Conservation (phyloP, 2,113 vertebrate genomes). For the Prionailurus viverrinus region DNA sequence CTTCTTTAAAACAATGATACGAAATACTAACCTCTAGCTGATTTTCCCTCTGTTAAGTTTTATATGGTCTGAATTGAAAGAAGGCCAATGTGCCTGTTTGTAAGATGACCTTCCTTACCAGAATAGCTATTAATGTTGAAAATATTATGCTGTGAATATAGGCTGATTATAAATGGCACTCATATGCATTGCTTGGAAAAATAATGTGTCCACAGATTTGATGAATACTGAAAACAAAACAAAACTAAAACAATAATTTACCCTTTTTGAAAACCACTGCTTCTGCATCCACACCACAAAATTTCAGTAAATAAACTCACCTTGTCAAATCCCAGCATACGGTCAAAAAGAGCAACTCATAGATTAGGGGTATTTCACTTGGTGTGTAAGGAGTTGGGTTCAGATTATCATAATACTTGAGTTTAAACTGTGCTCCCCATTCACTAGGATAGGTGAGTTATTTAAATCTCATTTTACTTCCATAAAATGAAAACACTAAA, state of each 20-base stretch:
- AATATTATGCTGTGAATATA: neutral
- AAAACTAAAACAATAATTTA: neutral
- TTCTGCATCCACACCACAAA: neutral
- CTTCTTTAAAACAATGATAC: neutral
- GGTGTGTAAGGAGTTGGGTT: neutral
- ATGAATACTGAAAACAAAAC: neutral
- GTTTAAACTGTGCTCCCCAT: neutral
- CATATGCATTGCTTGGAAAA: neutral
- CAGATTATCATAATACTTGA: neutral
- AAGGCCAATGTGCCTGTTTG: neutral
- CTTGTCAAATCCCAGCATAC: neutral
- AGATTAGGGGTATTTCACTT: neutral
- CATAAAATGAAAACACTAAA: neutral
- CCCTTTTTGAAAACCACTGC: neutral
- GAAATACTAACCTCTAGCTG: neutral
- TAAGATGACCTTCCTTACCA: neutral
- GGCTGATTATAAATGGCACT: neutral
- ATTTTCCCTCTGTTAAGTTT: neutral
- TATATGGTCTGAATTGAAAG: neutral
- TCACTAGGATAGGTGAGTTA: neutral
- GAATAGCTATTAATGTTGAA: neutral
- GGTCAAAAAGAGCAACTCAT: neutral
- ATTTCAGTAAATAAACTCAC: conserved; percentile 1
- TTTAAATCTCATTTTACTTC: neutral
- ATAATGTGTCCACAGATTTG: neutral